These are phyloP conservation scores for Trinectes maculatus DNA, from an alignment of 2,113 vertebrate species.

Conservation along the genomic window DNA sequence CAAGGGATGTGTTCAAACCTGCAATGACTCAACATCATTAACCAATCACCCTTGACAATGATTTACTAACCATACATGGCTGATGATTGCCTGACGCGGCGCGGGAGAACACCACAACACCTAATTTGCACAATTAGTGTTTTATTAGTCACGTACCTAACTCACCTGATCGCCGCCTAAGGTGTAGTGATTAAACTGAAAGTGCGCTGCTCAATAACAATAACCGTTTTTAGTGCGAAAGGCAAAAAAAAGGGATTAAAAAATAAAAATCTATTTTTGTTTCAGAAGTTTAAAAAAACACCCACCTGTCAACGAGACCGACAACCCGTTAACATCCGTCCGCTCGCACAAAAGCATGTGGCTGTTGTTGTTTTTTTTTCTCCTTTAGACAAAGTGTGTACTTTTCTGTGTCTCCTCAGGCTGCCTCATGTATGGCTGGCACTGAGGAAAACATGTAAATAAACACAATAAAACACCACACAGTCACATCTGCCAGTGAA, in stretches of 20 bases:
- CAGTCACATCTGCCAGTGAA: conserved; percentile 73
- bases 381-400: conserved; percentile 37
- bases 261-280: conserved; percentile 15
- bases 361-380: conserved; percentile 38
- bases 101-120: conserved; percentile 58
- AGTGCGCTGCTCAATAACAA: conserved; percentile 1
- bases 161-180: conserved; percentile 44
- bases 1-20: conserved; percentile 21
- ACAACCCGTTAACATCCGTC: conserved; percentile 29
- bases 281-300: conserved; percentile 22
- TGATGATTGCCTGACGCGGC: conserved; percentile 65
- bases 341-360: conserved; percentile 9
- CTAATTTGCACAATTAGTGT: conserved; percentile 66
- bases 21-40: conserved; percentile 61
- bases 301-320: conserved; percentile 16
- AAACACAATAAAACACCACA: conserved; percentile 74
- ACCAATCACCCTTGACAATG: conserved; percentile 34
- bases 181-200: conserved; percentile 28
- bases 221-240: conserved; percentile 17
- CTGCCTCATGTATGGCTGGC: conserved; percentile 51
- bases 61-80: conserved; percentile 54
- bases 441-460: conserved; percentile 73
- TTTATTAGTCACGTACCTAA: conserved; percentile 60
- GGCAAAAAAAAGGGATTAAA: background rate
- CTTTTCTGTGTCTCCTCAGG: conserved; percentile 55